Base-by-base conservation (phyloP, 2,113 vertebrate species). In the Eretmochelys imbricata region DNA sequence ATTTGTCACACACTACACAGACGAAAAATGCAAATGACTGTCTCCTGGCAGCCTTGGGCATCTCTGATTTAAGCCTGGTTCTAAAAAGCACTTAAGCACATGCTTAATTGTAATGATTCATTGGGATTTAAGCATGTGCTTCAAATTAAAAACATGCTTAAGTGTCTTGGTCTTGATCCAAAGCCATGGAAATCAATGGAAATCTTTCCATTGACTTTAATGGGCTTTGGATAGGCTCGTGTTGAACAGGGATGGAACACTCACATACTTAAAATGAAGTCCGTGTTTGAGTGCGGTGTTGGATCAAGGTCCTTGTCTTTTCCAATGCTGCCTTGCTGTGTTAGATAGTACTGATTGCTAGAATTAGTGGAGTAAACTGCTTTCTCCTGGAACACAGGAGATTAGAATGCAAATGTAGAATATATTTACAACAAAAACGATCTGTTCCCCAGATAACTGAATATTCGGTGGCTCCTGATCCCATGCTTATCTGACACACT, bases 211-310 rank as follows among this genome's bases (percentile, higher is more conserved):
- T 11, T 76, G n/a, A 65, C 13, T 14, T 35, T 65, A 31, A 16
- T 35, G 59, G 62, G 62, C 62, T 69, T n/a, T 69, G 62, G 31
- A 69, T 69, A n/a, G 35, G n/a, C 72, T 24, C 38, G 12, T 46
- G 0, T 29, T 17, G 87, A 85, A 92, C 5, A n/a, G 5, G 89
- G 22, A n/a, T 72, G 80, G 76, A 93, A 84, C 24, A 12, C 3
- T 13, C 48, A 54, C 51, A 19, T 19, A 29, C 84, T 86, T 85
- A 89, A 94, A 69, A 27, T 3, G 78, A 48, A 69, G 20, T 3
- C 49, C 0, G 0, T 84, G 85, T 5, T 4, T 11, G 19, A 48
- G 2, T 55, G 10, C 4, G 0, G 16, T 80, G 75, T 14, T 65
- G 8, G 84, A 90, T 10, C 12, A 82, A 48, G 54, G 72, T 22